Base-by-base conservation (phyloP, 2,113 vertebrate species). In the Anarrhichthys ocellatus region DNA sequence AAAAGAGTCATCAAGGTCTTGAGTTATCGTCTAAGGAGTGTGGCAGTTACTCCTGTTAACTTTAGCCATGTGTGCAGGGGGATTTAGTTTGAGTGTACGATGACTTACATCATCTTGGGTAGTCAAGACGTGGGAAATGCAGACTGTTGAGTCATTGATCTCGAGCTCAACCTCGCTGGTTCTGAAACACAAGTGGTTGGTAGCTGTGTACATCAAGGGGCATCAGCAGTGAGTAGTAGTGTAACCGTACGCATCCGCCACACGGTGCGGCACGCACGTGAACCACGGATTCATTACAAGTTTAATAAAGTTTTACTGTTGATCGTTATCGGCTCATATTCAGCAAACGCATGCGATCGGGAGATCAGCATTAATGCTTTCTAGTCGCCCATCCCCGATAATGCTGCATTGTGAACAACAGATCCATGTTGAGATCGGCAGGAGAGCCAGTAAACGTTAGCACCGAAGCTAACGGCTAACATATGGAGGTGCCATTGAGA, bases 21-120 rank as follows among this genome's bases (percentile, higher is more conserved):
- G 69, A 88, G 81, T 85, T 86, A 69, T 89, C 79, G 77, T 85
- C 62, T 80, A 24, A 24, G 46, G 15, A 71, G 78, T 66, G 75
- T 74, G 32, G 72, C 48, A 54, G 27, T 56, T 63, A 61, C n/a
- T 50, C 58, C 71, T 27, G 22, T 72, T 86, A 67, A 63, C 29
- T 79, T 78, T 42, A 84, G 84, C 69, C 56, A 59, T 70, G 68
- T 76, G 80, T 58, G 0, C 29, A 63, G 66, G 71, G 71, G 80
- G 40, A 54, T 83, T 88, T 87, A 75, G 58, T 63, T 3, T 48
- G 15, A 75, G 68, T 32, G 34, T 64, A 68, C 66, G 71, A 68
- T 74, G 84, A 78, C 76, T 86, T 80, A 14, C 48, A 69, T 83
- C 66, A 59, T 15, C 0, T 36, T 0, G 11, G 44, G 44, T 32